These are phyloP conservation scores for Diplogasteroides magnus DNA, from an alignment of 1,140 invertebrate species.

Conservation along the genomic window DNA sequence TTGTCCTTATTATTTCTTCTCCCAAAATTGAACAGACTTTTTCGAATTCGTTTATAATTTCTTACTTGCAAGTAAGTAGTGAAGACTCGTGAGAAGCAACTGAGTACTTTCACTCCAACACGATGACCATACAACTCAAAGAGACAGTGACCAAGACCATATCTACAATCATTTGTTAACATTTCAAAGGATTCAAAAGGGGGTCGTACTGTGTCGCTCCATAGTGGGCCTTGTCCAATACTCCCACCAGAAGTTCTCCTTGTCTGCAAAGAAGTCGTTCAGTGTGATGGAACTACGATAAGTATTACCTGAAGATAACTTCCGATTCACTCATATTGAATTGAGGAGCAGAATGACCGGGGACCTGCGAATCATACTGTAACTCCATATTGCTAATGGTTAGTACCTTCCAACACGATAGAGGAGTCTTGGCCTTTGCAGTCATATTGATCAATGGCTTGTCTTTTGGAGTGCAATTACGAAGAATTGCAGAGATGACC, in stretches of 20 bases:
- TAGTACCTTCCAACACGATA: slow-evolving; percentile 61
- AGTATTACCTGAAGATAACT: slow-evolving; percentile 70
- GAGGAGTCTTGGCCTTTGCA: slow-evolving; percentile 76
- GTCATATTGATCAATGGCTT: slow-evolving; percentile 71
- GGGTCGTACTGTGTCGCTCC: slow-evolving; percentile 86
- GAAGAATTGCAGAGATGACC: slow-evolving; percentile 62
- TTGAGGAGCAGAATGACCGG: slow-evolving; percentile 34
- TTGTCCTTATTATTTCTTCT: too few species aligned
- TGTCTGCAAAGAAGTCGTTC: slow-evolving; percentile 53
- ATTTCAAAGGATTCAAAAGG: too few species aligned
- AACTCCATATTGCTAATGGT: too few species aligned
- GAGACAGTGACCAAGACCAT: slow-evolving; percentile 65
- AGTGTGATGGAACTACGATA: background rate
- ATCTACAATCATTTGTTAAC: too few species aligned
- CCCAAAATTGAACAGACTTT: too few species aligned
- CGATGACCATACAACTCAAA: slow-evolving; percentile 78
- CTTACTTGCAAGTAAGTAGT: slow-evolving; percentile 76
- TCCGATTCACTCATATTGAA: slow-evolving; percentile 79
- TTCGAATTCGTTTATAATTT: background rate
- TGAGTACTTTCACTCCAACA: slow-evolving; percentile 74
- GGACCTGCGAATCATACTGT: background rate
- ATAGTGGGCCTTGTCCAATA: slow-evolving; percentile 95
- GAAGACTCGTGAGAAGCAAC: slow-evolving; percentile 83
- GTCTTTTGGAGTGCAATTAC: slow-evolving; percentile 76
- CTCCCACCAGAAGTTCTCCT: slow-evolving; percentile 81